Conservation (phyloP, 2,113 vertebrate species). For the Anolis carolinensis region DNA sequence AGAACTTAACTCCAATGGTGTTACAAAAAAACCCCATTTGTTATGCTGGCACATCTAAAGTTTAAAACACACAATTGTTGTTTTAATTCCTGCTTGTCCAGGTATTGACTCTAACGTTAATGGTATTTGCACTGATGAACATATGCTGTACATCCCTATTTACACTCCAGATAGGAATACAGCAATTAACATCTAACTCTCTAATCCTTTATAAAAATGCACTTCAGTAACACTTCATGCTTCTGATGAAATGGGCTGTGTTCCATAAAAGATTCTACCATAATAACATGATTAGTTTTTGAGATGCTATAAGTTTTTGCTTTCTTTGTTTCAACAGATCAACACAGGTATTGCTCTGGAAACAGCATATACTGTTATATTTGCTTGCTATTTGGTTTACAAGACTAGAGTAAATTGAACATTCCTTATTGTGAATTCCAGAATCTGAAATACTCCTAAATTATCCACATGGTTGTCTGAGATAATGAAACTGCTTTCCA, state of each 20-base stretch:
- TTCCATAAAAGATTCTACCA: neutral
- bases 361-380: neutral
- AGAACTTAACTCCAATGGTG: conserved; percentile 29
- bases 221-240: neutral
- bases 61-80: conserved; percentile 40
- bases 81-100: conserved; percentile 5
- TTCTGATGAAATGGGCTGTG: neutral
- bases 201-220: conserved; percentile 39
- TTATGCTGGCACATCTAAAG: conserved; percentile 48
- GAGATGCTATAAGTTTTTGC: neutral
- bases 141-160: conserved; percentile 34
- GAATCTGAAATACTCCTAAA: no score
- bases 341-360: neutral
- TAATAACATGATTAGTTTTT: neutral
- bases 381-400: neutral
- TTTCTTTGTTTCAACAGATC: neutral
- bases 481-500: no score
- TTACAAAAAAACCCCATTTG: conserved; percentile 23
- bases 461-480: no score
- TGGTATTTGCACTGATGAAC: neutral
- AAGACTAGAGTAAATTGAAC: no score
- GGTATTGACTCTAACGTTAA: conserved; percentile 9
- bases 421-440: no score
- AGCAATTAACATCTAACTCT: conserved; percentile 44
- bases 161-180: neutral